A percentile compares a stretch with the other conserved stretches of the same genome.
Evolutionary conservation across 2,113 vertebrate genomes (phyloP).

Genomic region (Protobothrops mucrosquamatus): DNA sequence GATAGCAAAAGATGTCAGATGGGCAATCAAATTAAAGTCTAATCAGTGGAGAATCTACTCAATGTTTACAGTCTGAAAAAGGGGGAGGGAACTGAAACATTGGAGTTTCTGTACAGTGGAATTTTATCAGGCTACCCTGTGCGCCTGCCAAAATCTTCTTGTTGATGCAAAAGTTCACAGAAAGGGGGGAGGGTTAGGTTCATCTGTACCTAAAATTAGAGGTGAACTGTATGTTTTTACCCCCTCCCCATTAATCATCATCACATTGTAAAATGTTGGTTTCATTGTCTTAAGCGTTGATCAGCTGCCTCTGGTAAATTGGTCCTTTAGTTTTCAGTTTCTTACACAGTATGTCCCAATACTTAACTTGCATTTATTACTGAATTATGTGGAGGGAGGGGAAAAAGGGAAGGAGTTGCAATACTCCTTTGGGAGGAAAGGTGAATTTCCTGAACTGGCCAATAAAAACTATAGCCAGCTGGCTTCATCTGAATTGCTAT

Average conservation of each 20-base stretch:
- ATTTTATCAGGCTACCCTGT: neutral
- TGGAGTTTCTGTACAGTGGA: neutral
- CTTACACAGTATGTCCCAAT: neutral
- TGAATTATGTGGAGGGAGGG: neutral
- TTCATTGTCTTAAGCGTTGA: neutral
- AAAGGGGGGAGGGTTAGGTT: too few relatives aligned
- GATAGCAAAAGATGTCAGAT: neutral
- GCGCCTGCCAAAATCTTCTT: neutral
- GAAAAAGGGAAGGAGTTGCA: neutral
- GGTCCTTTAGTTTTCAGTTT: neutral
- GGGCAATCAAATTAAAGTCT: neutral
- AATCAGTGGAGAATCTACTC: neutral
- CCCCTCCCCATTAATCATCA: neutral
- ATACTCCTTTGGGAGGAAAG: neutral
- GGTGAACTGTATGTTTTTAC: neutral
- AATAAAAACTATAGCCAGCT: neutral
- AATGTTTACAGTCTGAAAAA: neutral
- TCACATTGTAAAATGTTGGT: neutral
- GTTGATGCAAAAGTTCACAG: neutral
- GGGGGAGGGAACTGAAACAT: neutral
- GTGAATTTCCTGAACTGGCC: neutral
- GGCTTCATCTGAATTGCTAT: neutral
- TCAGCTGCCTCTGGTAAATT: neutral
- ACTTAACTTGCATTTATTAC: neutral
- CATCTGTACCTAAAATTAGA: neutral